A percentile compares a stretch with the other conserved stretches of the same genome.
Conservation (phyloP, 2,888 invertebrate species). For the Acronicta aceris region DNA sequence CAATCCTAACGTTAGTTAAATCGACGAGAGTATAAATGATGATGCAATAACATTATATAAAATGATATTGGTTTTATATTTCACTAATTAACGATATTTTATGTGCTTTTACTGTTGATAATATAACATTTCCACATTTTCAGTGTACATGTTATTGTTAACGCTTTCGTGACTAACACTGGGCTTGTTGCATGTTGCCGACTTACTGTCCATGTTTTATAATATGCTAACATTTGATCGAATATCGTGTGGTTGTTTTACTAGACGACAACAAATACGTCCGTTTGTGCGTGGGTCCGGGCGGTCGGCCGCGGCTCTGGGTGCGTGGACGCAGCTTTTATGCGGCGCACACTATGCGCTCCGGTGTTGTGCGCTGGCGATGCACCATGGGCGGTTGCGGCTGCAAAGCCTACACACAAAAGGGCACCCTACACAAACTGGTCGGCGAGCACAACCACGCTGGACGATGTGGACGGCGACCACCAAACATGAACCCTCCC, state of each 20-base stretch:
- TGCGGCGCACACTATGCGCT: conserved; percentile 86
- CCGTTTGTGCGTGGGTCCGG: conserved; percentile 83
- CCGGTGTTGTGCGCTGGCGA: conserved; percentile 85
- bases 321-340: conserved; percentile 86
- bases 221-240: conserved; percentile 27
- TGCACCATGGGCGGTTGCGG: conserved; percentile 87
- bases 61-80: conserved; percentile 19
- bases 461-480: conserved; percentile 77
- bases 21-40: conserved; percentile 3
- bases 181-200: conserved; percentile 51
- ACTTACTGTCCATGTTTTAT: conserved; percentile 3
- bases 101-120: conserved; percentile 36
- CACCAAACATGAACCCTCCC: conserved; percentile 51
- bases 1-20: background rate
- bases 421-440: conserved; percentile 82
- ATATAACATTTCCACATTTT: conserved; percentile 42
- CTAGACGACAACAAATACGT: conserved; percentile 77
- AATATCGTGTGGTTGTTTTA: conserved; percentile 55
- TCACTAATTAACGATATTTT: conserved; percentile 16
- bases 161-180: conserved; percentile 36
- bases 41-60: conserved; percentile 5
- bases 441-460: conserved; percentile 85
- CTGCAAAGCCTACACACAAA: conserved; percentile 86
- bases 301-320: conserved; percentile 84
- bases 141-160: conserved; percentile 35